phyloP scores from a whole-genome alignment of 2,113 vertebrate species.

The Cyanistes caeruleus region DNA sequence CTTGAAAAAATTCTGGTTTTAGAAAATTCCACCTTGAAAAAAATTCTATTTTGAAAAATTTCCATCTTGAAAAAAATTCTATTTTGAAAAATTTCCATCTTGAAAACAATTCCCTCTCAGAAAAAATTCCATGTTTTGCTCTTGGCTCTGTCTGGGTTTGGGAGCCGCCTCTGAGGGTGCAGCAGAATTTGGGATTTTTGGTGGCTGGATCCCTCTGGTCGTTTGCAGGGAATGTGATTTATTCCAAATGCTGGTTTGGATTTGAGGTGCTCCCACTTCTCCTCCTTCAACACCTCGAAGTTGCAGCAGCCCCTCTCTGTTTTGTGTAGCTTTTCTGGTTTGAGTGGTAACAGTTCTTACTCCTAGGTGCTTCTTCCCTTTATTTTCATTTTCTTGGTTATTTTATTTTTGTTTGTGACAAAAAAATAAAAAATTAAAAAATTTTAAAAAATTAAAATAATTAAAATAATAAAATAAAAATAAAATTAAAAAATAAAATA shows the following conservation, averaged over 20 bases:
- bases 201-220: neutral
- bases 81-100: no score
- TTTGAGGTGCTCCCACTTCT: neutral
- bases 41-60: no score
- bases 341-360: neutral
- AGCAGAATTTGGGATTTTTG: neutral
- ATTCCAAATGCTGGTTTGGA: neutral
- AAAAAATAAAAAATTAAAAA: no score
- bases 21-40: no score
- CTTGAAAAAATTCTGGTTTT: no score
- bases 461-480: no score
- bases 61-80: no score
- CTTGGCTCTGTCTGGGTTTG: neutral
- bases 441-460: no score
- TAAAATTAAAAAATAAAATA: no score
- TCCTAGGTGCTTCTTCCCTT: neutral
- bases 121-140: neutral
- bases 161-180: no score
- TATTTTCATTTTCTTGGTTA: neutral
- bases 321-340: neutral
- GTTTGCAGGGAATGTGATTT: neutral
- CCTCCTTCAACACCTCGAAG: neutral
- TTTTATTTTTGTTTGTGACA: neutral
- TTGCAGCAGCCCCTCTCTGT: neutral
- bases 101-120: no score